Evolutionary conservation across 1,140 invertebrate genomes (phyloP).

Genomic region (Pinna nobilis): DNA sequence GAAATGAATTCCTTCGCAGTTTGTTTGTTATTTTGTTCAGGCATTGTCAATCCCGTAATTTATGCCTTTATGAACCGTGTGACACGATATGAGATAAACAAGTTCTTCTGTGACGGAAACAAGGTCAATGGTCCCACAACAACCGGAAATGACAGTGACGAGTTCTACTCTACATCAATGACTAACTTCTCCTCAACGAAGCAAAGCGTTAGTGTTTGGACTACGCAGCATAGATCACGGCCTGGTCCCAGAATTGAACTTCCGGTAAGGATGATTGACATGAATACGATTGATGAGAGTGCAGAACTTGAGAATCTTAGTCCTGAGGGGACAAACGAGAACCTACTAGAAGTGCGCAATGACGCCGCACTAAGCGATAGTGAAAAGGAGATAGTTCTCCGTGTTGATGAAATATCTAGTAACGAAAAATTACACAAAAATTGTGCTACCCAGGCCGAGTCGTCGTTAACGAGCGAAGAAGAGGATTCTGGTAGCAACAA

Average conservation of each 20-base stretch:
- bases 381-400: background rate
- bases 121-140: conserved; percentile 34
- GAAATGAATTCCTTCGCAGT: conserved; percentile 41
- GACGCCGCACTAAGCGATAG: background rate
- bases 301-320: conserved; percentile 10
- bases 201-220: conserved; percentile 7
- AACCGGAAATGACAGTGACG: conserved; percentile 41
- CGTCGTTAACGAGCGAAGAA: background rate
- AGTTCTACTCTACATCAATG: conserved; percentile 52
- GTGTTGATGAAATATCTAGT: too few species aligned
- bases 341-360: background rate
- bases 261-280: conserved; percentile 36
- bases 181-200: conserved; percentile 40
- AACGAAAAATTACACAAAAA: too few species aligned
- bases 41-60: conserved; percentile 57
- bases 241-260: too few species aligned
- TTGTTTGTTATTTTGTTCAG: conserved; percentile 48
- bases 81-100: conserved; percentile 53
- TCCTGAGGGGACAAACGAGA: background rate
- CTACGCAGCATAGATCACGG: conserved; percentile 9
- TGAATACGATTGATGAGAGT: conserved; percentile 48
- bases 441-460: background rate
- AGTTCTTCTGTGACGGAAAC: conserved; percentile 49
- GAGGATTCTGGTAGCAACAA: background rate
- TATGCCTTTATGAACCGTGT: conserved; percentile 63